Conservation (phyloP, 2,113 vertebrate species). For the Psephotus haematonotus region DNA sequence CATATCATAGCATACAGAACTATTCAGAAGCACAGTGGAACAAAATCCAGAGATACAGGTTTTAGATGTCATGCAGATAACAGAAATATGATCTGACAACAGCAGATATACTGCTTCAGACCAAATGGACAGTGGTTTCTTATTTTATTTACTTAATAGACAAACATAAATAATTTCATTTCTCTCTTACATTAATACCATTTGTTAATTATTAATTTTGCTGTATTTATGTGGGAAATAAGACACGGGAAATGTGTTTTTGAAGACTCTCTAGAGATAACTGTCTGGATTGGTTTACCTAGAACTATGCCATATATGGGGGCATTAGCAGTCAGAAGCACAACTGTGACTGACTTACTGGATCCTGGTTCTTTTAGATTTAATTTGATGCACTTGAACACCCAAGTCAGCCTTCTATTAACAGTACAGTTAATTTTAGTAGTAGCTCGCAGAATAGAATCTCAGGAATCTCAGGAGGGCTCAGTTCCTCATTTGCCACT, state of each 20-base stretch:
- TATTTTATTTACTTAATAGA: neutral
- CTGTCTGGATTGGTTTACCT: neutral
- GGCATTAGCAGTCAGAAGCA: neutral
- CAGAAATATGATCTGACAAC: neutral
- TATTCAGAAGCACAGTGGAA: neutral
- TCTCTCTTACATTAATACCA: neutral
- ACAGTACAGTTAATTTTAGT: neutral
- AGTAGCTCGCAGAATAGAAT: neutral
- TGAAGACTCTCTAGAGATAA: neutral
- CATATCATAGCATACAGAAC: rapidly evolving
- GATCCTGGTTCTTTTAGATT: neutral
- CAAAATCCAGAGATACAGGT: neutral
- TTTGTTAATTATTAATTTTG: neutral
- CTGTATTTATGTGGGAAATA: neutral
- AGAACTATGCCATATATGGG: neutral
- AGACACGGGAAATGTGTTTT: neutral
- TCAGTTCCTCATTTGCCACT: neutral
- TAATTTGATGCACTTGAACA: neutral
- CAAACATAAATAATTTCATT: neutral
- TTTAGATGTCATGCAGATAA: neutral
- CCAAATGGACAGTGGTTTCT: neutral
- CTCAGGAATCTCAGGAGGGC: neutral
- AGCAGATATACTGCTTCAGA: neutral
- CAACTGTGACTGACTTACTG: neutral
- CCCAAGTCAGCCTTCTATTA: neutral